These are phyloP conservation scores for Anguilla pacifica DNA, from an alignment of 2,797 vertebrate species.

Conservation along the genomic window DNA sequence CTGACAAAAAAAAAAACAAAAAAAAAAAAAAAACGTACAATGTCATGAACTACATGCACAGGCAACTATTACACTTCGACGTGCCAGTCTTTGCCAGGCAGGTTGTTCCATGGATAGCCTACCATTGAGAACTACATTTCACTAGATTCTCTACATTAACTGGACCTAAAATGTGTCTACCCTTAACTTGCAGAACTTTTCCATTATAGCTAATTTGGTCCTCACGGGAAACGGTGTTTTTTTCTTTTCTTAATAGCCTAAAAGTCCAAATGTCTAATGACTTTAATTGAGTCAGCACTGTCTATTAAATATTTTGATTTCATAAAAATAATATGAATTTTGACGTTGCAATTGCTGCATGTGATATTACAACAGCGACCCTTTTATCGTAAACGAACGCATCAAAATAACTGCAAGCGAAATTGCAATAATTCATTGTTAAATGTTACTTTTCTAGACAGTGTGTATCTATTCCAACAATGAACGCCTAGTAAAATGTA, in stretches of 20 bases:
- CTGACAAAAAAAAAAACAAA: not conserved
- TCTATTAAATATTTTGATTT: not conserved
- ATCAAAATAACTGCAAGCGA: not conserved
- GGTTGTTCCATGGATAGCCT: not conserved
- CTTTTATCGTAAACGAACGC: not conserved
- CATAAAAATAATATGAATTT: not conserved
- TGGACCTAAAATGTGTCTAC: not conserved
- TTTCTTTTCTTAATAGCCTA: not conserved
- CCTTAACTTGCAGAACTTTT: not conserved
- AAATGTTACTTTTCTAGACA: not conserved
- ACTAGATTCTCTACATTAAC: not conserved
- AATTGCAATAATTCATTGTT: not conserved
- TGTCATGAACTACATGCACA: not conserved
- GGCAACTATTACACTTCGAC: not conserved
- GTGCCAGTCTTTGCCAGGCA: not conserved
- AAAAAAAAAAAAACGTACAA: not conserved
- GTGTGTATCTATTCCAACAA: not conserved
- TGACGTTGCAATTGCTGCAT: not conserved
- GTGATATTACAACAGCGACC: not conserved
- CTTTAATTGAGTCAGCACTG: not conserved
- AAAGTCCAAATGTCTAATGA: not conserved
- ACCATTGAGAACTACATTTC: not conserved
- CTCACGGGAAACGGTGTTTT: not conserved
- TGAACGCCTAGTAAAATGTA: not conserved
- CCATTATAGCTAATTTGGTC: not conserved